Evolutionary conservation across 2,797 vertebrate genomes (phyloP).

Genomic region (Cossypha caffra): DNA sequence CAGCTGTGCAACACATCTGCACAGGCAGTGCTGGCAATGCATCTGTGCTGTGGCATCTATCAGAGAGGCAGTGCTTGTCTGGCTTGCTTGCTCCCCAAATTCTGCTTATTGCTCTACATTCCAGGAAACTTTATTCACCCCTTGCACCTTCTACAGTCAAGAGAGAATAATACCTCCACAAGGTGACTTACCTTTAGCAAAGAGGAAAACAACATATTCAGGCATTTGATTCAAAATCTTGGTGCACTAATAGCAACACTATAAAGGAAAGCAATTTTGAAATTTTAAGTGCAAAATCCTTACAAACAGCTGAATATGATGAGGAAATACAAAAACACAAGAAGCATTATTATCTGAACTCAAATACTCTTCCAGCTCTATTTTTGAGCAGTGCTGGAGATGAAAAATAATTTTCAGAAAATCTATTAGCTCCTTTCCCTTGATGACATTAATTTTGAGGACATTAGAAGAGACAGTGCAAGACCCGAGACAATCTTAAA

Average conservation of each 20-base stretch:
- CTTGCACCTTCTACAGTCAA: not conserved
- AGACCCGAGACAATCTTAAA: not conserved
- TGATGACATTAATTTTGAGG: not conserved
- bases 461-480: not conserved
- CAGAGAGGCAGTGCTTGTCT: not conserved
- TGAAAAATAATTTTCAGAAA: not conserved
- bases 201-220: not conserved
- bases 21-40: not conserved
- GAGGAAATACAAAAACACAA: not conserved
- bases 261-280: not conserved
- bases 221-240: not conserved
- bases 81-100: not conserved
- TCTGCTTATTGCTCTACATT: not conserved
- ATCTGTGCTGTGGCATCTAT: rapidly evolving
- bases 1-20: not conserved
- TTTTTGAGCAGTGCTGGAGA: not conserved
- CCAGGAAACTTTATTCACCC: not conserved
- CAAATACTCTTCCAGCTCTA: not conserved
- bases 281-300: not conserved
- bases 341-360: not conserved
- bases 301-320: not conserved
- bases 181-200: not conserved
- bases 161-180: not conserved
- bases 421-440: not conserved
- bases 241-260: not conserved